Evolutionary conservation across 2,888 invertebrate species (phyloP).

Genomic region (Pseudococcus jackbeardsleyi): DNA sequence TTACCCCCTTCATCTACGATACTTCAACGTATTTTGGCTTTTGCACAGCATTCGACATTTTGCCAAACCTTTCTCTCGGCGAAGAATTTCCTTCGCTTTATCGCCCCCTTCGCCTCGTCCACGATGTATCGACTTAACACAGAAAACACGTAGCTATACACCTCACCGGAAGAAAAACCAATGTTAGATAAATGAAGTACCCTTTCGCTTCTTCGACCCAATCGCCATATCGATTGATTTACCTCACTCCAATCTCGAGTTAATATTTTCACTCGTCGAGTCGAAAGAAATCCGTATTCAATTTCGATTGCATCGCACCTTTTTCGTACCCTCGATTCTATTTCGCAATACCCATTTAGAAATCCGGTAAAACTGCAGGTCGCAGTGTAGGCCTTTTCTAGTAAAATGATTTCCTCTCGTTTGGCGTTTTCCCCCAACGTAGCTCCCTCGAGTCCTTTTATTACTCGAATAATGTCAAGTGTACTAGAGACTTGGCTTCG

Average conservation of each 20-base stretch:
- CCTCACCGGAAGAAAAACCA: background rate
- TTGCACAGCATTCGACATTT: background rate
- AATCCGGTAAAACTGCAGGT: background rate
- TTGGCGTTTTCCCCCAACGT: background rate
- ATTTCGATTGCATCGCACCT: background rate
- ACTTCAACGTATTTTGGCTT: constrained; percentile 22
- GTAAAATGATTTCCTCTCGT: background rate
- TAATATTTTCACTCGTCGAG: background rate
- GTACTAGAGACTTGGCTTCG: background rate
- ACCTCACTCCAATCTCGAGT: background rate
- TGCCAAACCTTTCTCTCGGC: background rate
- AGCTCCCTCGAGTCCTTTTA: constrained; percentile 2
- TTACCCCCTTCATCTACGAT: background rate
- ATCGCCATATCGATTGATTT: constrained; percentile 2
- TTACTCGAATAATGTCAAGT: constrained; percentile 26
- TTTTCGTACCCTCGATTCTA: background rate
- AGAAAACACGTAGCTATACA: background rate
- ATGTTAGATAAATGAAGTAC: background rate
- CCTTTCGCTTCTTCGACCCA: background rate
- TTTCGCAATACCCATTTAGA: background rate
- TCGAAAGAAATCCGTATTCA: background rate
- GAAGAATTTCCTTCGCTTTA: constrained; percentile 13
- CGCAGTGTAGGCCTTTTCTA: background rate
- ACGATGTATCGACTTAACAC: background rate
- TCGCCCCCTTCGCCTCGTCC: background rate